A percentile compares a stretch with the other conserved stretches of the same genome.
phyloP scores from a whole-genome alignment of 1,140 invertebrate genomes.

The Habropoda laboriosa region DNA sequence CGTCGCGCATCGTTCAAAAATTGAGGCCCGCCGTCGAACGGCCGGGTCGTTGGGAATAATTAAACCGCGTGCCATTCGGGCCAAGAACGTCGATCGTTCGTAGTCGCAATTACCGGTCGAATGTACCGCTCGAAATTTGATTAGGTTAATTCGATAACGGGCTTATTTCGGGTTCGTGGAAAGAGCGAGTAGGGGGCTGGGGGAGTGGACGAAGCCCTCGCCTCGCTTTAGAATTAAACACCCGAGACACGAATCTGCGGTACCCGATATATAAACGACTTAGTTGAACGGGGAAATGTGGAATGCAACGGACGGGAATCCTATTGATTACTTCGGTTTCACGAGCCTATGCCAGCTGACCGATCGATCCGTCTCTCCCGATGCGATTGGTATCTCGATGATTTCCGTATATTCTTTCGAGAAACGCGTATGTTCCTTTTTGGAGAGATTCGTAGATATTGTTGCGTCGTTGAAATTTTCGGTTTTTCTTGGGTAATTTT shows the following conservation, averaged over 20 bases:
- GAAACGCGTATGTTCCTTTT: background rate
- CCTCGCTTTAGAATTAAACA: slow-evolving; percentile 29
- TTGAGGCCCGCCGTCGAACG: background rate
- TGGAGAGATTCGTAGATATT: too few species aligned
- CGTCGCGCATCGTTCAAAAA: background rate
- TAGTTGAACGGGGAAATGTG: slow-evolving; percentile 16
- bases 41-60: background rate
- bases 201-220: slow-evolving; percentile 49
- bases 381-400: slow-evolving; percentile 18
- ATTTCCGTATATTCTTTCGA: background rate
- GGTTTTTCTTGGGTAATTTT: too few species aligned
- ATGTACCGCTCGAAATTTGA: slow-evolving; percentile 47
- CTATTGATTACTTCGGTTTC: slow-evolving; percentile 43
- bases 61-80: background rate
- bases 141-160: slow-evolving; percentile 59
- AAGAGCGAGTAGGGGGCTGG: too few species aligned
- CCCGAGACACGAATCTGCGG: slow-evolving; percentile 47
- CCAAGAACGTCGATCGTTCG: background rate
- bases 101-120: slow-evolving; percentile 23
- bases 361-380: background rate
- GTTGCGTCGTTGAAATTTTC: too few species aligned
- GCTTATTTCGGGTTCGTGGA: slow-evolving; percentile 62
- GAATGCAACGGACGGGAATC: slow-evolving; percentile 19
- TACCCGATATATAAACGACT: slow-evolving; percentile 31
- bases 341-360: background rate